Evolutionary conservation across 1,140 invertebrate species (phyloP), one percentile per base, ranked within the genome.

Genomic region (Trichoplusia ni): DNA sequence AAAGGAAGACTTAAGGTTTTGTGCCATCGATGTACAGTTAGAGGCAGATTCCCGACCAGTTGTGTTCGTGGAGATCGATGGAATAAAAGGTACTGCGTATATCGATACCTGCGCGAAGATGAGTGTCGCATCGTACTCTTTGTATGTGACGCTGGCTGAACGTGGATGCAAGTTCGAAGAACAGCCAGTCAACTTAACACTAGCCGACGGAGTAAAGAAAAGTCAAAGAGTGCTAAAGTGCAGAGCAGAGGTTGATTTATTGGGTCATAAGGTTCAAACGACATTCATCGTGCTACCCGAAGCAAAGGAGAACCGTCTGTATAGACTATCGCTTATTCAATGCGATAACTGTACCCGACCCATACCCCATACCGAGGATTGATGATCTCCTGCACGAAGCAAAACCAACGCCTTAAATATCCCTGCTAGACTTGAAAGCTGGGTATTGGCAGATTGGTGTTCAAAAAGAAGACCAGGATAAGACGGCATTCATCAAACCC

Each of bases 131-230:
- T 31, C 25, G 0, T 21, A 21, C 2, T 9, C 2, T 8, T 11
- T 42, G 2, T 31, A 42, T 19, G n/a, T n/a, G 5, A 1, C 4
- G 4, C 13, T 56, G 14, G 0, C 14, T 0, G 16, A 11, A 8
- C 1, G 7, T 2, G 53, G 33, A 56, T n/a, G n/a, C 6, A 40
- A 23, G n/a, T 67, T 61, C 18, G 37, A 49, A 8, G 14, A 31
- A 7, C 23, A 7, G 19, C 11, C 6, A 29, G 5, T 27, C 6
- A 38, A 27, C 11, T 2, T 65, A 2, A 49, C 42, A 1, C 14
- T 65, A 9, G 63, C 63, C 11, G 63, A 65, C 25, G 51, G 63
- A 9, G n/a, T 59, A 4, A 27, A 18, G 5, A 65, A 29, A 19
- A 9, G 8, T 2, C 51, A 56, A 38, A 46, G 3, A 4, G 14